Percentiles rank a stretch among this genome's conserved stretches.
Evolutionary conservation across 2,113 vertebrate species (phyloP).

Genomic region (Motacilla alba): DNA sequence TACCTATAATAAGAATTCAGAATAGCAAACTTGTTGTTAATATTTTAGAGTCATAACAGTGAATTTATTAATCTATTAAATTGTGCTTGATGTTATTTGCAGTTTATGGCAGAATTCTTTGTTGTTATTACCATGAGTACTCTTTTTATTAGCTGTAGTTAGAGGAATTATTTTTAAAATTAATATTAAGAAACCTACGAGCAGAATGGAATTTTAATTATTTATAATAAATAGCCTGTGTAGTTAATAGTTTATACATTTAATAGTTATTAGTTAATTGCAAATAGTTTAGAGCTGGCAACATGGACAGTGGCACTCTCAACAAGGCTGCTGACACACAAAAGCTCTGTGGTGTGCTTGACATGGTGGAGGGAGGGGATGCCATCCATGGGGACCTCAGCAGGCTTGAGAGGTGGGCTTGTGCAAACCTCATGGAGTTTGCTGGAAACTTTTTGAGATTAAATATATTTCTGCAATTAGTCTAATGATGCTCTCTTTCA

Average conservation of each 20-base stretch:
- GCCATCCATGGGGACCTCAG: too few relatives aligned
- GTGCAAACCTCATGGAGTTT: neutral
- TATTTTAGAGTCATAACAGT: neutral
- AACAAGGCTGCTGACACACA: neutral
- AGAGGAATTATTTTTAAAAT: neutral
- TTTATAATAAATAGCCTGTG: neutral
- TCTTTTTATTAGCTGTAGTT: neutral
- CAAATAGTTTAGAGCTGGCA: neutral
- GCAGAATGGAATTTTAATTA: neutral
- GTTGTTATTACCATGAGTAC: neutral
- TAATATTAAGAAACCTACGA: neutral
- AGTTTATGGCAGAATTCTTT: neutral
- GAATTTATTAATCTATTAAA: neutral
- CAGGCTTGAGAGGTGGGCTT: too few relatives aligned
- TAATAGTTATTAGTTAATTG: neutral
- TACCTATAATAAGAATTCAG: neutral
- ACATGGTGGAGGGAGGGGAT: neutral
- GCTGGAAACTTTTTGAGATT: neutral
- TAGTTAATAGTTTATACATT: neutral
- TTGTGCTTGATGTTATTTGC: neutral
- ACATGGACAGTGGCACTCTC: neutral
- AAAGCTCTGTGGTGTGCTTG: rapidly evolving
- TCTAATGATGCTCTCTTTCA: neutral
- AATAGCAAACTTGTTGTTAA: neutral
- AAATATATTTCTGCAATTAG: neutral